Conservation (phyloP, 1,140 invertebrate genomes). For the Bombus difficillimus region DNA sequence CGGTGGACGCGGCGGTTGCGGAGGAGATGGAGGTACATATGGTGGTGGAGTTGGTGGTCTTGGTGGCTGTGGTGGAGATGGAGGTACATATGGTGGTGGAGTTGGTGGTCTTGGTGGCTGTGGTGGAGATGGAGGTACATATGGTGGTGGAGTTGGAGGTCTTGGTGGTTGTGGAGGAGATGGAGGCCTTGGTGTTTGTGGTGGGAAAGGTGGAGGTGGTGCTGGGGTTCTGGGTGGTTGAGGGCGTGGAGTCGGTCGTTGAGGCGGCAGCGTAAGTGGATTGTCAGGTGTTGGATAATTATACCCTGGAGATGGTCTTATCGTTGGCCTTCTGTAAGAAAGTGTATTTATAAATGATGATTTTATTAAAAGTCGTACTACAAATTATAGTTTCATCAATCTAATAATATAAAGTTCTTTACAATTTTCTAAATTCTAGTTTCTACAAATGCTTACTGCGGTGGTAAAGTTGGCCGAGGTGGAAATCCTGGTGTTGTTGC, state of each 20-base stretch:
- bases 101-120: not conserved
- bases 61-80: not conserved
- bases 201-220: constrained; percentile 41
- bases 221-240: not conserved
- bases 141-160: constrained; percentile 18
- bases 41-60: constrained; percentile 19
- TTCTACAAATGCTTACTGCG: not conserved
- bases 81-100: constrained; percentile 33
- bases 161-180: constrained; percentile 22
- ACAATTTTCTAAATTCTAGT: not conserved
- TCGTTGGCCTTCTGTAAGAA: not conserved
- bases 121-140: not conserved
- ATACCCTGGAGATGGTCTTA: not conserved
- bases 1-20: not conserved
- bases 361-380: not conserved
- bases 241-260: not conserved
- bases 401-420: not conserved
- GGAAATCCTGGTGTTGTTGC: not conserved
- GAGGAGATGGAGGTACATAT: constrained; percentile 12
- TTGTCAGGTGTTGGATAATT: not conserved
- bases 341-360: not conserved
- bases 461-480: not conserved
- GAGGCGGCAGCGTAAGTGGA: not conserved
- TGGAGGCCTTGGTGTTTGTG: constrained; percentile 30
- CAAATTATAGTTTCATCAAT: not conserved